These are phyloP conservation scores for Steatornis caripensis DNA, from an alignment of 2,113 vertebrate species.

Conservation along the genomic window DNA sequence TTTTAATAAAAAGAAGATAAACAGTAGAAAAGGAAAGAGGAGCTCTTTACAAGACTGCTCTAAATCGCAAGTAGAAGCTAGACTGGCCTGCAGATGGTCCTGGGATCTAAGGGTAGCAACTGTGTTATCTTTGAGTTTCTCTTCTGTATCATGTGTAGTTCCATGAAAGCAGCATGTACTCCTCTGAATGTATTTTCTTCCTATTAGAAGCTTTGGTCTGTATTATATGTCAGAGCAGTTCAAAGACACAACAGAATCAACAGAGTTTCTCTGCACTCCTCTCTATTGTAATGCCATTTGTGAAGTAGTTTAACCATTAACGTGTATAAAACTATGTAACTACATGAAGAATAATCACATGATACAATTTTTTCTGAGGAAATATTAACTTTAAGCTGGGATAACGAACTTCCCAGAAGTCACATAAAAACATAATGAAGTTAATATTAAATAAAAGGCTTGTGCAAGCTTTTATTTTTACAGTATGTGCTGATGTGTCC, in stretches of 20 bases:
- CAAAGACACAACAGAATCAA: not conserved
- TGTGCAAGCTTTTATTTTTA: conserved; percentile 72
- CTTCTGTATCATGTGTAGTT: not conserved
- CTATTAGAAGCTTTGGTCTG: not conserved
- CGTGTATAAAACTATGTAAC: not conserved
- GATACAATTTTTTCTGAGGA: conserved; percentile 58
- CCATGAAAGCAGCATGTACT: not conserved
- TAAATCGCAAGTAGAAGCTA: not conserved
- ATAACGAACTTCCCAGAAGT: conserved; percentile 73
- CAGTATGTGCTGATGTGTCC: conserved; percentile 64
- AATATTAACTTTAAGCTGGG: conserved; percentile 68
- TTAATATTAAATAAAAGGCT: conserved; percentile 80
- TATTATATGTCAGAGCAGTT: not conserved
- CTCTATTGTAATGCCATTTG: not conserved
- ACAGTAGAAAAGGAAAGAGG: not conserved
- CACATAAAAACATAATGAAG: conserved; percentile 74
- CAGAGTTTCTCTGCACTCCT: not conserved
- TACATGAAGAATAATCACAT: conserved; percentile 42
- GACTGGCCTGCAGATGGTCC: not conserved
- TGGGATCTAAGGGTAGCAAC: not conserved
- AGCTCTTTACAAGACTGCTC: not conserved
- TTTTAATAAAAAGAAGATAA: not conserved
- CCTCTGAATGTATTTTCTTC: not conserved
- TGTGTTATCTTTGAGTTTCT: not conserved
- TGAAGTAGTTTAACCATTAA: conserved; percentile 49